A percentile compares a stretch with the other conserved stretches of the same genome.
Evolutionary conservation across 2,797 vertebrate genomes (phyloP).

Genomic region (Typhlichthys subterraneus): DNA sequence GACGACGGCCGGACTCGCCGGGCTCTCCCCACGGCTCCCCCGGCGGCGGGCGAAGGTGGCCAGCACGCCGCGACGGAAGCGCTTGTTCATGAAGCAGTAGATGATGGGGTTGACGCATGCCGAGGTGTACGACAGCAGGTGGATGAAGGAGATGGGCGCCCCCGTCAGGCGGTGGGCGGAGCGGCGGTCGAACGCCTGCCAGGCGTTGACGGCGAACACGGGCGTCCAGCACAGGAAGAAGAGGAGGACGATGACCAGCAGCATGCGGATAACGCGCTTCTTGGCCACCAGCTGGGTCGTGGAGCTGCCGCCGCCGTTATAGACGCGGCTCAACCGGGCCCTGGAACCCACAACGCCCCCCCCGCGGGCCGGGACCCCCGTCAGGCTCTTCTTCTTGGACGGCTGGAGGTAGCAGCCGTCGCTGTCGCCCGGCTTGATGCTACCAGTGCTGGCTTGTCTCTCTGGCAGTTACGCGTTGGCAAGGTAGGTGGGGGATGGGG

Average conservation of each 20-base stretch:
- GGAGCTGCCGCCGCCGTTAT: constrained; percentile 77
- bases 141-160: constrained; percentile 96
- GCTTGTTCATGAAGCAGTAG: constrained; percentile 98
- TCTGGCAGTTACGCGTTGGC: constrained; percentile 30
- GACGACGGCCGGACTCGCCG: background rate
- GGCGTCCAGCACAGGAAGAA: constrained; percentile 98
- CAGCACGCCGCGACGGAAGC: constrained; percentile 89
- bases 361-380: background rate
- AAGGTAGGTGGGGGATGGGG: background rate
- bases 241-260: constrained; percentile 92
- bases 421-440: constrained; percentile 79
- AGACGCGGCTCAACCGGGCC: constrained; percentile 68
- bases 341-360: constrained; percentile 17
- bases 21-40: background rate
- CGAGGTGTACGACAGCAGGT: constrained; percentile 93
- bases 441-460: constrained; percentile 74
- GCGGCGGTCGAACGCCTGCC: constrained; percentile 88
- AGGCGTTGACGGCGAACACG: constrained; percentile 92
- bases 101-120: constrained; percentile 97
- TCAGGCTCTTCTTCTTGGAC: constrained; percentile 69
- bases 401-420: constrained; percentile 90
- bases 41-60: constrained; percentile 86
- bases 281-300: constrained; percentile 90
- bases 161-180: constrained; percentile 89
- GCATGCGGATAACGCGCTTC: constrained; percentile 96